These are phyloP conservation scores for Geophilus truncorum DNA, from an alignment of 2,888 invertebrate species.

Conservation along the genomic window DNA sequence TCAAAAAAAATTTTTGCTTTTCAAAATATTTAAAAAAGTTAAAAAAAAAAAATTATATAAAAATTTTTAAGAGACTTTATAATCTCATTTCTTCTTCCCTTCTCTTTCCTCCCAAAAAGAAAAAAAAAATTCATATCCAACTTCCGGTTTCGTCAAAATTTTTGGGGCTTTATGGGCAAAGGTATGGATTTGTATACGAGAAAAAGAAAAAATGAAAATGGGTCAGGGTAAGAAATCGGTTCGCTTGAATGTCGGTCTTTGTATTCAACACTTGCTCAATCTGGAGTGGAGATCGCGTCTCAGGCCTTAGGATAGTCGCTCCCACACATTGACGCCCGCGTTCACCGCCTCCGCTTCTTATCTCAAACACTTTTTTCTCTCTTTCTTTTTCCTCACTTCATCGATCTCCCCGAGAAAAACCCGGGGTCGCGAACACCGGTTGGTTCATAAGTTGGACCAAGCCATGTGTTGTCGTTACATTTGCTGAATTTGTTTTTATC, in stretches of 20 bases:
- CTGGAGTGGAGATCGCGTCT: conserved; percentile 27
- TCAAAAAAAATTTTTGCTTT: too few relatives aligned
- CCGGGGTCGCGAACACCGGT: conserved; percentile 27
- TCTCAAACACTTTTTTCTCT: neutral
- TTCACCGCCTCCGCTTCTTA: conserved; percentile 13
- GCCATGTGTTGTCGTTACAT: conserved; percentile 15
- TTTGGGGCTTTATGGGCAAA: too few relatives aligned
- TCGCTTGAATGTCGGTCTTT: conserved; percentile 13
- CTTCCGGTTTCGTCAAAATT: too few relatives aligned
- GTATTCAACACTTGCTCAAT: conserved; percentile 27
- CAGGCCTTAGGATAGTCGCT: conserved; percentile 21
- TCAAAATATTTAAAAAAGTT: too few relatives aligned
- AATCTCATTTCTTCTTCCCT: too few relatives aligned
- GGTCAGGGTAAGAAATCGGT: conserved; percentile 24
- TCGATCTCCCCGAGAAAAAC: conserved; percentile 4
- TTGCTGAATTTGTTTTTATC: conserved; percentile 21
- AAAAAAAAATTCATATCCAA: too few relatives aligned
- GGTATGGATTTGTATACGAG: neutral
- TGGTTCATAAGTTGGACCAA: conserved; percentile 17
- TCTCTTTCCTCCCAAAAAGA: too few relatives aligned
- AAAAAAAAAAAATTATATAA: too few relatives aligned
- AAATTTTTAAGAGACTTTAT: too few relatives aligned
- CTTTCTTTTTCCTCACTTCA: conserved; percentile 23
- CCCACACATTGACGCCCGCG: conserved; percentile 27
- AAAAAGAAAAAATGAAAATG: neutral